phyloP scores from a whole-genome alignment of 2,797 vertebrate species.

The Squalus acanthias region DNA sequence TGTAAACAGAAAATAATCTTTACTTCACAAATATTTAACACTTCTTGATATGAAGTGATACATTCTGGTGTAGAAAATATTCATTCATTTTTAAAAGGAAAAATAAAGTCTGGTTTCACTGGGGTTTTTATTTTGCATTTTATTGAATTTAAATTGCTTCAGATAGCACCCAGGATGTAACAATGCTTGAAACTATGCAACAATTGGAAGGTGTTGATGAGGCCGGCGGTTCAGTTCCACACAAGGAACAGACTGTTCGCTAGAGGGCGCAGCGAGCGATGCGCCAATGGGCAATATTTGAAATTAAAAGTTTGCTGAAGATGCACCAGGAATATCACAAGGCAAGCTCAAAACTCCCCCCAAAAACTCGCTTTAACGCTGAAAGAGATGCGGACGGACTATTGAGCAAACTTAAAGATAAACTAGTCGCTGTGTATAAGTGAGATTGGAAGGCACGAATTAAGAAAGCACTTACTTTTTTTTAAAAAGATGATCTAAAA shows the following conservation, averaged over 20 bases:
- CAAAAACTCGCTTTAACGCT: too few relatives aligned
- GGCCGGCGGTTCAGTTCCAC: not conserved
- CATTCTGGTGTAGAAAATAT: too few relatives aligned
- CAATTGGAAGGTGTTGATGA: not conserved
- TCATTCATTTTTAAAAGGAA: too few relatives aligned
- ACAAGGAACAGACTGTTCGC: not conserved
- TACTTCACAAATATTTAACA: not conserved
- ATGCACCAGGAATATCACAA: not conserved
- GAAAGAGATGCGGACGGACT: not conserved
- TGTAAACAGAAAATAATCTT: not conserved
- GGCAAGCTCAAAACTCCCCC: not conserved
- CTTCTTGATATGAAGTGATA: too few relatives aligned
- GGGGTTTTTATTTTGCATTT: too few relatives aligned
- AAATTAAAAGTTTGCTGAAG: not conserved
- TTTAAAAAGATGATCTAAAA: not conserved
- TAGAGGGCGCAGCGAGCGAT: not conserved
- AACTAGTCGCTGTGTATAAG: not conserved
- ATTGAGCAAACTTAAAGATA: not conserved
- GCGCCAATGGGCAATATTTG: not conserved
- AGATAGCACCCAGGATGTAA: not conserved
- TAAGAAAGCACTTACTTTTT: not conserved
- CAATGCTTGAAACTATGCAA: not conserved
- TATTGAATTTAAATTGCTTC: not conserved
- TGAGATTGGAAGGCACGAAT: not conserved
- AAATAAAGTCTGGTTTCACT: not conserved